These are phyloP conservation scores for Syrphus vitripennis DNA, from an alignment of 2,888 invertebrate species.

Conservation along the genomic window DNA sequence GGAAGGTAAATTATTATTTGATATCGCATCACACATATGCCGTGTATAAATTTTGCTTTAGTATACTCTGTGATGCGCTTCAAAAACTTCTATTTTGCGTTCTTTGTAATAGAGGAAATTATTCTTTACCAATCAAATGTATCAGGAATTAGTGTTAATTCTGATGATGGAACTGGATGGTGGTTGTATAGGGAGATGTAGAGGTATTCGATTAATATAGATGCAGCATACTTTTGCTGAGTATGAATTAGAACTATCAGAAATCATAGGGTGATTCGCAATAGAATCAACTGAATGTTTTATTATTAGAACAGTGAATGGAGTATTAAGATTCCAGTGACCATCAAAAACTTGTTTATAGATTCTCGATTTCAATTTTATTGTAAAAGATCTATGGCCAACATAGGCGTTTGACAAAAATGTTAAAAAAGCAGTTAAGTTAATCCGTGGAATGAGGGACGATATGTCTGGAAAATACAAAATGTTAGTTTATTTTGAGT, in stretches of 20 bases:
- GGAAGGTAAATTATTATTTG: conserved; percentile 64
- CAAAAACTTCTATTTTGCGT: background rate
- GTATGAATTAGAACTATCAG: conserved; percentile 15
- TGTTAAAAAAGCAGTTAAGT: too few relatives aligned
- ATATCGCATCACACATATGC: conserved; percentile 37
- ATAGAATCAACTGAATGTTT: too few relatives aligned
- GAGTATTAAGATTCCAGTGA: too few relatives aligned
- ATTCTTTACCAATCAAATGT: conserved; percentile 33
- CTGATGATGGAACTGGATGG: background rate
- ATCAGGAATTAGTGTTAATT: conserved; percentile 58
- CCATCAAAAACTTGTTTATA: too few relatives aligned
- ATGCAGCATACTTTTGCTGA: conserved; percentile 37
- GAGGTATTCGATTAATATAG: conserved; percentile 50
- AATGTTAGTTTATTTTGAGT: too few relatives aligned
- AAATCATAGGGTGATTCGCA: background rate
- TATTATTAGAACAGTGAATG: too few relatives aligned
- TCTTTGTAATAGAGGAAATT: background rate
- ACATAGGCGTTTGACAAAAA: too few relatives aligned
- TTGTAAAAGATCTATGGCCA: too few relatives aligned
- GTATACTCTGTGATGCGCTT: background rate
- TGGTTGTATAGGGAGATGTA: background rate
- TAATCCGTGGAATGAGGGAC: too few relatives aligned
- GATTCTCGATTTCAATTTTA: too few relatives aligned
- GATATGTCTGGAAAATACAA: too few relatives aligned
- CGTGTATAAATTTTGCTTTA: background rate